Base-by-base conservation (phyloP, 2,113 vertebrate species). In the Nycticorax nycticorax region DNA sequence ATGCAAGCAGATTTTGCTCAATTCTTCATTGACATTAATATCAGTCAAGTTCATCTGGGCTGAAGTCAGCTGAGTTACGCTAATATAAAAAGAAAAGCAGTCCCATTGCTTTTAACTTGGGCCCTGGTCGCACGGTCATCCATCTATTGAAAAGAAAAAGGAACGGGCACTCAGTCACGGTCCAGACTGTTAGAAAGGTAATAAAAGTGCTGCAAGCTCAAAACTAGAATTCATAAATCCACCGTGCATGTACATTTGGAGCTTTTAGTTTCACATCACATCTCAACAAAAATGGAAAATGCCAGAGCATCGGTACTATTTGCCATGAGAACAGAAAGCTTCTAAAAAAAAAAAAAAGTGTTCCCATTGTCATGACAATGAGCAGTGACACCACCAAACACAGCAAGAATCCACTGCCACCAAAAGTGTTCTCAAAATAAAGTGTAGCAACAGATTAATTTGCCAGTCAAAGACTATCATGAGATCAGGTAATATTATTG, bases 241-340 rank as follows among this genome's bases (percentile, higher is more conserved):
- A 77, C 71, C 17, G 22, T 28, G 16, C 9, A 56, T 7, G 24
- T 33, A 81, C 56, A 66, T 79, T 71, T 60, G 28, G 56, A 94
- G 37, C 41, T 69, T 72, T 95, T 75, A 68, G 83, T 85, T 96
- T 91, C 84, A 97, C 69, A 79, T 92, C 56, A 87, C 69, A 77
- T 30, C 56, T 66, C 71, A 50, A 39, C 13, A 75, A 71, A 68
- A 96, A 57, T 1, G 8, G 63, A 85, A 97, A 92, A 88, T 78
- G 60, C 52, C 68, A 89, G 24, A 82, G 43, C 32, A 81, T 43
- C 59, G 19, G 18, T 66, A 57, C 1, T 2, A 24, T 85, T 56
- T 83, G 32, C 72, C 50, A 55, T 3, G 23, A 45, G 60, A 88
- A 77, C 22, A 89, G 32, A 83, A 86, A 76, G 12, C 35, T 26